Evolutionary conservation across 2,113 vertebrate species (phyloP).

Genomic region (Xyrauchen texanus): DNA sequence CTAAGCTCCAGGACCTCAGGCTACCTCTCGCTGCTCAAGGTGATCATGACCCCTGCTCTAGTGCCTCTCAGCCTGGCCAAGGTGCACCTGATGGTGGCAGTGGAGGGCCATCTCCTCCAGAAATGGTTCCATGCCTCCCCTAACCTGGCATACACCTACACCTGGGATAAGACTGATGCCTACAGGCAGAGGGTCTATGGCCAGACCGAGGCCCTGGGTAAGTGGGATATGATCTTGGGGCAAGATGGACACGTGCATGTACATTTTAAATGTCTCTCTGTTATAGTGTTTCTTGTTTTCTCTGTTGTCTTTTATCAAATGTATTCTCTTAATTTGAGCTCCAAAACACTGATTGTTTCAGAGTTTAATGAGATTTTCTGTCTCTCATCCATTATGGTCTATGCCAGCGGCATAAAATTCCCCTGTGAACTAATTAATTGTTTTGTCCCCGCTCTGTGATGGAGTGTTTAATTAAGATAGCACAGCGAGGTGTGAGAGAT

Average conservation of each 20-base stretch:
- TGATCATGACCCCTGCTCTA: slow-evolving; percentile 84
- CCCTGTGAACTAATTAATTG: slow-evolving; percentile 47
- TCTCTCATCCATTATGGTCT: slow-evolving; percentile 43
- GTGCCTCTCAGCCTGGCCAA: slow-evolving; percentile 87
- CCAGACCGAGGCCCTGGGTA: slow-evolving; percentile 86
- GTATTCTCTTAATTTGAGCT: slow-evolving; percentile 24
- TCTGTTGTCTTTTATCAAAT: not conserved
- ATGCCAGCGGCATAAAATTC: slow-evolving; percentile 35
- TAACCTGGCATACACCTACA: slow-evolving; percentile 87
- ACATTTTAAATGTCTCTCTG: no score
- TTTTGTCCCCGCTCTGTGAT: slow-evolving; percentile 45
- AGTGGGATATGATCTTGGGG: slow-evolving; percentile 51
- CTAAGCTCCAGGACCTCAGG: slow-evolving; percentile 84
- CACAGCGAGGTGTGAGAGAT: not conserved
- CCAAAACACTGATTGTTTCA: slow-evolving; percentile 32
- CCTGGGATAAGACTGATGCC: slow-evolving; percentile 89
- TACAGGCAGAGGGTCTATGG: slow-evolving; percentile 87
- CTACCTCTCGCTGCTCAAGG: slow-evolving; percentile 85
- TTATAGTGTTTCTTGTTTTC: no score
- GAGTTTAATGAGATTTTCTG: slow-evolving; percentile 43
- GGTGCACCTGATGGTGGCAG: slow-evolving; percentile 89
- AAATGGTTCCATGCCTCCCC: slow-evolving; percentile 88
- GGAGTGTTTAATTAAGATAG: slow-evolving; percentile 50
- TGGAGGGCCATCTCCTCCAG: slow-evolving; percentile 88
- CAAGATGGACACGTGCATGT: not conserved